Conservation (phyloP, 2,888 invertebrate species). For the Nomada fabriciana region DNA sequence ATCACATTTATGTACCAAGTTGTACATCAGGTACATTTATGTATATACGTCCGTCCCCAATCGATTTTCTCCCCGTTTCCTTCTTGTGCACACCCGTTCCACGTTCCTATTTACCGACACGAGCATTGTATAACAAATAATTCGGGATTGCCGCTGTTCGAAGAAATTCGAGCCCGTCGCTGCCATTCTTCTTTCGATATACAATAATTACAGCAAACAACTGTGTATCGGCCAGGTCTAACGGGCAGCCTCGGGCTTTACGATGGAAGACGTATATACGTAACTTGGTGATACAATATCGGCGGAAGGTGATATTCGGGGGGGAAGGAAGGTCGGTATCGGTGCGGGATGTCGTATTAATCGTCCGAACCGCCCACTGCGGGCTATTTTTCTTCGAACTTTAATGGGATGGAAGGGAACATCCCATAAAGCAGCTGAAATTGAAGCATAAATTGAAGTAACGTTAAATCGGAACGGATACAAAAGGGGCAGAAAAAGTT, state of each 20-base stretch:
- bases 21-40: too few relatives aligned
- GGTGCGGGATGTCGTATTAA: conserved; percentile 6
- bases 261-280: background rate
- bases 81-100: background rate
- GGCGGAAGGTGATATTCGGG: background rate
- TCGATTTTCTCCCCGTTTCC: background rate
- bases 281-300: background rate
- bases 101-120: conserved; percentile 14
- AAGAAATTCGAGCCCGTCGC: background rate
- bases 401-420: conserved; percentile 35
- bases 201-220: conserved; percentile 1
- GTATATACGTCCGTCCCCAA: too few relatives aligned
- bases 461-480: background rate
- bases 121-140: conserved; percentile 9
- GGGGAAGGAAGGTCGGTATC: background rate
- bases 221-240: background rate
- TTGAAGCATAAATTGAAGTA: conserved; percentile 25
- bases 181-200: background rate
- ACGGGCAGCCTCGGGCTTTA: background rate
- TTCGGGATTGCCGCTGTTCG: background rate
- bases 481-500: background rate
- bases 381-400: conserved; percentile 13
- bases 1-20: too few relatives aligned
- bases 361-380: conserved; percentile 5
- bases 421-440: conserved; percentile 22